phyloP scores from a whole-genome alignment of 2,888 invertebrate genomes.

The Listrodromus nycthemerus region DNA sequence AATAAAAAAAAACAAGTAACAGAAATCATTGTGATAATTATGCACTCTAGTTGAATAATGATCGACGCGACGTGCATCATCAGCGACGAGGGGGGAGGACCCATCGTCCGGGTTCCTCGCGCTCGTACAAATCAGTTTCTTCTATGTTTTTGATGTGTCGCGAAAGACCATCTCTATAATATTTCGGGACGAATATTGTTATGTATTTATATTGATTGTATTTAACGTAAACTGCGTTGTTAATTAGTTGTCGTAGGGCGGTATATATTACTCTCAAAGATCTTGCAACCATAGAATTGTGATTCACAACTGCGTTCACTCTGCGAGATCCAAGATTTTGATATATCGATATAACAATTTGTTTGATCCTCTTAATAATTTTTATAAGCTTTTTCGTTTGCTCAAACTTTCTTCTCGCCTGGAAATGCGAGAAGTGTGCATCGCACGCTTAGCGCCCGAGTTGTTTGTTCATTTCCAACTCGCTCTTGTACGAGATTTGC shows the following conservation, averaged over 20 bases:
- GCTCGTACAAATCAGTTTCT: constrained; percentile 26
- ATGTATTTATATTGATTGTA: constrained; percentile 76
- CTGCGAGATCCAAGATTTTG: neutral
- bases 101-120: constrained; percentile 22
- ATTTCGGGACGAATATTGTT: constrained; percentile 73
- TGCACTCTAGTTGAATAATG: constrained; percentile 59
- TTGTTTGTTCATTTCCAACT: constrained; percentile 25
- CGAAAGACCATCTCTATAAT: constrained; percentile 45
- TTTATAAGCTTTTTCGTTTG: constrained; percentile 55
- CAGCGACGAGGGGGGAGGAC: constrained; percentile 15
- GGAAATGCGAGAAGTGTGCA: constrained; percentile 32
- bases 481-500: constrained; percentile 10
- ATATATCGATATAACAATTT: constrained; percentile 33
- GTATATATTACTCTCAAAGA: constrained; percentile 43
- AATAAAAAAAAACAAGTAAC: constrained; percentile 42
- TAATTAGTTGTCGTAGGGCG: constrained; percentile 75
- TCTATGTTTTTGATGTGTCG: constrained; percentile 43
- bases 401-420: constrained; percentile 59
- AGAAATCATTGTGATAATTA: constrained; percentile 70
- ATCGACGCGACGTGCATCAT: constrained; percentile 54
- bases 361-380: constrained; percentile 38
- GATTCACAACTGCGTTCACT: neutral
- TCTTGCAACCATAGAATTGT: constrained; percentile 3
- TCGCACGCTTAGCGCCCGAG: constrained; percentile 32
- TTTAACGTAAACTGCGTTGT: constrained; percentile 75